These are phyloP conservation scores for Pelodiscus sinensis DNA, from an alignment of 2,113 vertebrate genomes.

Conservation along the genomic window DNA sequence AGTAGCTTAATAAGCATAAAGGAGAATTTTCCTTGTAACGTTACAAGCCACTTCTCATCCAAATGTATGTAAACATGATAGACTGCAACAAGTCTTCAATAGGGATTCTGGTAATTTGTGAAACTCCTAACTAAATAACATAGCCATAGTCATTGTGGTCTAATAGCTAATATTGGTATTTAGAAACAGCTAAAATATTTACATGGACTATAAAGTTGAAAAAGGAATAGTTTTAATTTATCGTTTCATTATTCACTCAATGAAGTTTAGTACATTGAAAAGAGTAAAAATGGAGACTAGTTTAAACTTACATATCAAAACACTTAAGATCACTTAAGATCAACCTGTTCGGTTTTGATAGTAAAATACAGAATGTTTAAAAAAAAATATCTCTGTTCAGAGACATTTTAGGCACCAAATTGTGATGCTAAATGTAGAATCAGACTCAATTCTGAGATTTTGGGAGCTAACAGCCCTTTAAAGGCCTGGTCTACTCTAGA, in stretches of 20 bases:
- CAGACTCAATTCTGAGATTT: not conserved
- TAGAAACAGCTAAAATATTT: not conserved
- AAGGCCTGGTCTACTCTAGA: no score
- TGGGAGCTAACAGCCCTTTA: not conserved
- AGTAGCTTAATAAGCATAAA: not conserved
- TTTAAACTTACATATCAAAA: not conserved
- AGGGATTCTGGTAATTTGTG: not conserved
- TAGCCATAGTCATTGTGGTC: accelerated
- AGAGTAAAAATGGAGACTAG: not conserved
- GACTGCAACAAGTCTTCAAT: not conserved
- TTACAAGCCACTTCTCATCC: not conserved
- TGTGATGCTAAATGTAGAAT: not conserved
- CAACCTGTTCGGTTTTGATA: not conserved
- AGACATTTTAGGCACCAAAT: not conserved
- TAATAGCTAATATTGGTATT: not conserved
- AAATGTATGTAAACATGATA: not conserved
- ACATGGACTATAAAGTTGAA: not conserved
- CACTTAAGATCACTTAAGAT: not conserved
- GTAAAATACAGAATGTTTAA: not conserved
- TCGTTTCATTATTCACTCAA: not conserved
- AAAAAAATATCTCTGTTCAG: not conserved
- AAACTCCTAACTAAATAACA: accelerated
- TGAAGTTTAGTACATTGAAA: not conserved
- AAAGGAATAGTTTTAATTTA: not conserved
- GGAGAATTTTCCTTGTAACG: not conserved